Conservation (phyloP, 1,140 invertebrate genomes). For the Microvelia longipes region DNA sequence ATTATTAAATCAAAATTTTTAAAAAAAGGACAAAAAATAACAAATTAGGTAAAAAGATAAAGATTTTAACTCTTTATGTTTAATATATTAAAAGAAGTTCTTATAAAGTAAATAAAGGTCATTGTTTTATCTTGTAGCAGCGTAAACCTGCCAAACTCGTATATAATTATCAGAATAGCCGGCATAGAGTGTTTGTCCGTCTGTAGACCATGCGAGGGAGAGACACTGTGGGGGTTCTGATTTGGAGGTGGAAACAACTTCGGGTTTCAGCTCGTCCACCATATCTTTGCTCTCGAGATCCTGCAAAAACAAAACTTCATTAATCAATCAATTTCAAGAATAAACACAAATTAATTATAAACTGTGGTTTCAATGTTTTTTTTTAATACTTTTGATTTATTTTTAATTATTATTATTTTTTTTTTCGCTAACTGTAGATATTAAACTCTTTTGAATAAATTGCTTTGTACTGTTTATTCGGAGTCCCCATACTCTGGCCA, state of each 20-base stretch:
- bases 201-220: slow-evolving; percentile 96
- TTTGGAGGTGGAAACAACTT: slow-evolving; percentile 69
- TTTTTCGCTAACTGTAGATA: neutral
- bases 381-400: too few species aligned
- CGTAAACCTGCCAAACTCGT: slow-evolving; percentile 94
- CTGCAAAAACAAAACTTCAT: slow-evolving; percentile 38
- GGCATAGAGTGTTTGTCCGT: slow-evolving; percentile 97
- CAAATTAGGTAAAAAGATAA: too few species aligned
- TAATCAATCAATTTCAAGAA: too few species aligned
- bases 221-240: slow-evolving; percentile 88
- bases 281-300: slow-evolving; percentile 99
- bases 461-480: too few species aligned
- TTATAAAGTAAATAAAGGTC: slow-evolving; percentile 18
- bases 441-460: too few species aligned
- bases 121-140: slow-evolving; percentile 47
- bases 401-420: neutral
- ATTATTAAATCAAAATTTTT: too few species aligned
- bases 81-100: neutral
- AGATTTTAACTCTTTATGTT: neutral
- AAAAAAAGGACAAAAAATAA: too few species aligned
- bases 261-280: slow-evolving; percentile 93
- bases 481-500: too few species aligned
- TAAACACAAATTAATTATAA: too few species aligned
- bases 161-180: slow-evolving; percentile 98
- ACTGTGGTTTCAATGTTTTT: too few species aligned